Conservation (phyloP, 92 coral and sea anemone genomes). For the Paragorgia papillata region DNA sequence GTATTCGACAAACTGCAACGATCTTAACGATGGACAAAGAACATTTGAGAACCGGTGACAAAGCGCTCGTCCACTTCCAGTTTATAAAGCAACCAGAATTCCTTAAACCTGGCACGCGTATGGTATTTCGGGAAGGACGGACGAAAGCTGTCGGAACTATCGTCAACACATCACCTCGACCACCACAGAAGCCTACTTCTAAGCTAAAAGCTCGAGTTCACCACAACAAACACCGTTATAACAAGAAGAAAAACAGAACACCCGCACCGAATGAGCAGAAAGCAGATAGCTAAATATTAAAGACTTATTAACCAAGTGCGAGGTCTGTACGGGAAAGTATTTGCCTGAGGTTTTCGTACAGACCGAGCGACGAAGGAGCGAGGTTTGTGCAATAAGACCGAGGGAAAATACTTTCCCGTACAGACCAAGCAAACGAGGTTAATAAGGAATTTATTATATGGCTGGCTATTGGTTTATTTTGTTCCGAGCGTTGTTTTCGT, state of each 20-base stretch:
- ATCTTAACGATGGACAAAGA: constrained; percentile 86
- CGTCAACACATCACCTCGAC: constrained; percentile 74
- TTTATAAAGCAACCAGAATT: constrained; percentile 96
- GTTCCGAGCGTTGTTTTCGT: too few species aligned
- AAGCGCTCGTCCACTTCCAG: constrained; percentile 88
- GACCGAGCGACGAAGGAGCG: too few species aligned
- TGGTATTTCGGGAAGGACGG: constrained; percentile 98
- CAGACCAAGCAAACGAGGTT: too few species aligned
- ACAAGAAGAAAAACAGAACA: constrained; percentile 2
- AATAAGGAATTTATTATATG: too few species aligned
- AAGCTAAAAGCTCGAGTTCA: constrained; percentile 86
- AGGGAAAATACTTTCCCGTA: too few species aligned
- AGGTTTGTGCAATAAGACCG: too few species aligned
- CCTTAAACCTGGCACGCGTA: constrained; percentile 88
- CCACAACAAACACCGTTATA: constrained; percentile 40
- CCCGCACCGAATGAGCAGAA: constrained; percentile 11
- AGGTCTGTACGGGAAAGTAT: too few species aligned
- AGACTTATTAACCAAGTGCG: too few species aligned
- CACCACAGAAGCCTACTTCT: constrained; percentile 86
- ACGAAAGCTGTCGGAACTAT: constrained; percentile 99
- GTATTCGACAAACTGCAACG: constrained; percentile 96
- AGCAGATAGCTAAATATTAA: background rate
- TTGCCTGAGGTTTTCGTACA: too few species aligned
- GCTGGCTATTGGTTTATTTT: too few species aligned
- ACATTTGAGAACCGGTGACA: constrained; percentile 89